A percentile compares a stretch with the other conserved stretches of the same genome.
Evolutionary conservation across 2,113 vertebrate species (phyloP).

Genomic region (Geothlypis trichas): DNA sequence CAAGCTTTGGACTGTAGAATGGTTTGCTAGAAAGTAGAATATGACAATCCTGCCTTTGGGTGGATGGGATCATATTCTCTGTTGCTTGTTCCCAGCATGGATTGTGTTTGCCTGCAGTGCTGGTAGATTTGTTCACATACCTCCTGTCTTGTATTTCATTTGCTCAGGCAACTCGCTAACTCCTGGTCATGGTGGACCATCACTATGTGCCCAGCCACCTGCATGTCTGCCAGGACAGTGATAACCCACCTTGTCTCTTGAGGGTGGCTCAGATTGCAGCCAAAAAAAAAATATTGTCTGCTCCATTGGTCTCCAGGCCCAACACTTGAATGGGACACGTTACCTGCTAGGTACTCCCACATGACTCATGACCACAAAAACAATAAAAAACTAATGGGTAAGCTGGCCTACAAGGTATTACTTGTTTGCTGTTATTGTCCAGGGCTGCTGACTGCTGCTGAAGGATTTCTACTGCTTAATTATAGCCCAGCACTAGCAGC

Average conservation of each 20-base stretch:
- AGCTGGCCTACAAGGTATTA: background rate
- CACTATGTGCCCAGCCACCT: rapidly evolving
- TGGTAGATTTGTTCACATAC: background rate
- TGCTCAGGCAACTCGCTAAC: background rate
- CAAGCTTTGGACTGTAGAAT: background rate
- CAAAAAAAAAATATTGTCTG: background rate
- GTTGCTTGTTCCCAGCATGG: background rate
- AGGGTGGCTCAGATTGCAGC: background rate
- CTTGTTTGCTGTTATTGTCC: background rate
- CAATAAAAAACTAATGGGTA: background rate
- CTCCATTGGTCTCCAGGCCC: background rate
- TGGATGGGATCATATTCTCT: background rate
- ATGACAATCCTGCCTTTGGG: background rate
- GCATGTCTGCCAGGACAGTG: background rate
- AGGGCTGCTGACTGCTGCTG: background rate
- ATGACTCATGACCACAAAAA: background rate
- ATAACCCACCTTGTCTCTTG: background rate
- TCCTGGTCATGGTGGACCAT: background rate
- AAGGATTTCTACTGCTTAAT: background rate
- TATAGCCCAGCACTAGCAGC: background rate
- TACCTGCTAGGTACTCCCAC: background rate
- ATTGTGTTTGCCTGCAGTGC: background rate
- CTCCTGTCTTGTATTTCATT: background rate
- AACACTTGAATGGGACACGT: background rate
- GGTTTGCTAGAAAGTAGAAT: background rate